These are phyloP conservation scores for Chiridota heheva DNA, from an alignment of 35 echinoderm and acorn worm genomes.

Conservation along the genomic window DNA sequence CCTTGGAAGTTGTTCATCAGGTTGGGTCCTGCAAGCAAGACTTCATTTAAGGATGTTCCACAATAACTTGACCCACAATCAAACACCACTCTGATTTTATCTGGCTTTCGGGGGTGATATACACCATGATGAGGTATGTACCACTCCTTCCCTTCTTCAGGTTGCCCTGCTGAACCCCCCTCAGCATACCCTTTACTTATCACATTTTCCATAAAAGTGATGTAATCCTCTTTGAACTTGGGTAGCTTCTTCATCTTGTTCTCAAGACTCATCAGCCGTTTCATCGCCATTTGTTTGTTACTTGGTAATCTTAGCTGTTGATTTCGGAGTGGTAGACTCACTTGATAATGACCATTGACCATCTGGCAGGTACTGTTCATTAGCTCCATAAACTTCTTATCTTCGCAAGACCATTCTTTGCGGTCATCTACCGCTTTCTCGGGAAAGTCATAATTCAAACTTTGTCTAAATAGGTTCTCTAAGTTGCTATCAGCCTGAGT, in stretches of 20 bases:
- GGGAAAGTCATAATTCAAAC: conserved; percentile 52
- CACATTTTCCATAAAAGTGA: conserved; percentile 26
- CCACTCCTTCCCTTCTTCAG: conserved; percentile 49
- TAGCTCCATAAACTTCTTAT: conserved; percentile 47
- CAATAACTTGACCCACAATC: conserved; percentile 43
- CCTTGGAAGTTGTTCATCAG: neutral
- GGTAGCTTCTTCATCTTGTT: conserved; percentile 28
- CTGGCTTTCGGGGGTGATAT: conserved; percentile 30
- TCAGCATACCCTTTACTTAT: conserved; percentile 43
- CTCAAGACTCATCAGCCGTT: conserved; percentile 12
- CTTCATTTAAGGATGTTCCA: conserved; percentile 49
- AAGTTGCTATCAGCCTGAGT: neutral
- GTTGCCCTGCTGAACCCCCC: conserved; percentile 18
- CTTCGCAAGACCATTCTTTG: conserved; percentile 48
- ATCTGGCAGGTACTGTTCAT: conserved; percentile 29
- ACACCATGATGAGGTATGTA: conserved; percentile 67
- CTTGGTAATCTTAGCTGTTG: conserved; percentile 10
- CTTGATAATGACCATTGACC: conserved; percentile 50
- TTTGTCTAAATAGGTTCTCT: conserved; percentile 29
- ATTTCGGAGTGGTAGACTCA: conserved; percentile 46
- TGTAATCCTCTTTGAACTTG: conserved; percentile 34
- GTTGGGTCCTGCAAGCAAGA: conserved; percentile 47
- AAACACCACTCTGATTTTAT: conserved; percentile 57
- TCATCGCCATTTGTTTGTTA: conserved; percentile 46
- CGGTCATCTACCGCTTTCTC: conserved; percentile 43